Percentiles rank a stretch among this genome's conserved stretches.
These are phyloP conservation scores for Whitmania pigra DNA, from an alignment of 1,140 invertebrate species.

Conservation along the genomic window DNA sequence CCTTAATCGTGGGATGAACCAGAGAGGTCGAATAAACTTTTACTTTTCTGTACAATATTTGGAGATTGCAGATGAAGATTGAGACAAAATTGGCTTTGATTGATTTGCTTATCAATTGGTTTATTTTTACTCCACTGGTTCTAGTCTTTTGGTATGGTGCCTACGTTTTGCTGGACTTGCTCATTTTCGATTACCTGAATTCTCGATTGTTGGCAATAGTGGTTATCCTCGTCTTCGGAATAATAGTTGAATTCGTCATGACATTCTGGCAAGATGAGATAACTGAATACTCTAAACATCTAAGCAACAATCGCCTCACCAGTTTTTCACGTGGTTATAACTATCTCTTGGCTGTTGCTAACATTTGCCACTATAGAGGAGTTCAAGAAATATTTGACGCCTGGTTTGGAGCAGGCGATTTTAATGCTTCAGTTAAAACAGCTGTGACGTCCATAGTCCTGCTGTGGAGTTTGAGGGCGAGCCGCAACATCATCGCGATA, in stretches of 20 bases:
- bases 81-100: conserved; percentile 1
- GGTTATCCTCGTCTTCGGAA: conserved; percentile 6
- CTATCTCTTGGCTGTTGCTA: conserved; percentile 17
- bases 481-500: conserved; percentile 14
- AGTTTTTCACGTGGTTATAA: conserved; percentile 14
- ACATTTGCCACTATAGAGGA: conserved; percentile 22
- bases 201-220: conserved; percentile 13
- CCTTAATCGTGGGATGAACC: too few relatives aligned
- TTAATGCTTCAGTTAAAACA: background rate
- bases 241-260: conserved; percentile 14
- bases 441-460: conserved; percentile 18
- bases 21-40: too few relatives aligned
- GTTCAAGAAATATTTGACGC: conserved; percentile 18
- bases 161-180: conserved; percentile 7
- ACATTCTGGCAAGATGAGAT: conserved; percentile 17
- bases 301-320: background rate
- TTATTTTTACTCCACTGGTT: conserved; percentile 22
- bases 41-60: too few relatives aligned
- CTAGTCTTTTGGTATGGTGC: conserved; percentile 18
- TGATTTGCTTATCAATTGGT: conserved; percentile 19
- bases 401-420: background rate
- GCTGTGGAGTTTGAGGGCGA: conserved; percentile 14
- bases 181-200: background rate
- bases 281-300: background rate
- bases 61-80: background rate